phyloP scores from a whole-genome alignment of 2,113 vertebrate species.

The Machaerirhynchus nigripectus region DNA sequence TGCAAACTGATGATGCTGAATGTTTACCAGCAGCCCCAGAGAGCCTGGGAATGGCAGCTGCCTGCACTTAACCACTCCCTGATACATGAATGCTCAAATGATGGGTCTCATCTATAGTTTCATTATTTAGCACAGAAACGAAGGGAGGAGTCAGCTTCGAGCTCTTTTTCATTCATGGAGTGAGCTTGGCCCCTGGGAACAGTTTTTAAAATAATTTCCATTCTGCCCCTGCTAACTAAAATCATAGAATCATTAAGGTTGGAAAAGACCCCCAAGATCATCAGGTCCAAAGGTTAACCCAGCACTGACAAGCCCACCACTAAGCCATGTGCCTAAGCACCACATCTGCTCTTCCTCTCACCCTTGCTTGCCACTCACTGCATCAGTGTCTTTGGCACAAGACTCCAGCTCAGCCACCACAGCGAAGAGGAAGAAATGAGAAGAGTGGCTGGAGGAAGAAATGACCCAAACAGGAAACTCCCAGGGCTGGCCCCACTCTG shows the following conservation, averaged over 20 bases:
- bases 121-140: background rate
- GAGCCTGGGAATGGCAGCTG: conserved; percentile 31
- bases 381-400: background rate
- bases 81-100: background rate
- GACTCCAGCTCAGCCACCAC: background rate
- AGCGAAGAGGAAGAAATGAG: background rate
- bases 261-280: background rate
- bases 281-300: background rate
- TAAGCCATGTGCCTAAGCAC: background rate
- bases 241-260: background rate
- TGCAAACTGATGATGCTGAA: background rate
- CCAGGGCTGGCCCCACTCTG: background rate
- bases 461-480: background rate
- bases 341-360: background rate
- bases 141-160: background rate
- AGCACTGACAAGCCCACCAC: background rate
- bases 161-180: background rate
- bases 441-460: background rate
- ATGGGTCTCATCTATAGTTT: background rate
- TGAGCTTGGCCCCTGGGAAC: background rate
- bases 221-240: background rate
- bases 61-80: background rate
- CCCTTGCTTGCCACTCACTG: background rate
- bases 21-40: conserved; percentile 1
- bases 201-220: background rate